Evolutionary conservation across 1,140 invertebrate species (phyloP), one percentile per base, ranked within the genome.

Genomic region (Drosophila ogumai): DNA sequence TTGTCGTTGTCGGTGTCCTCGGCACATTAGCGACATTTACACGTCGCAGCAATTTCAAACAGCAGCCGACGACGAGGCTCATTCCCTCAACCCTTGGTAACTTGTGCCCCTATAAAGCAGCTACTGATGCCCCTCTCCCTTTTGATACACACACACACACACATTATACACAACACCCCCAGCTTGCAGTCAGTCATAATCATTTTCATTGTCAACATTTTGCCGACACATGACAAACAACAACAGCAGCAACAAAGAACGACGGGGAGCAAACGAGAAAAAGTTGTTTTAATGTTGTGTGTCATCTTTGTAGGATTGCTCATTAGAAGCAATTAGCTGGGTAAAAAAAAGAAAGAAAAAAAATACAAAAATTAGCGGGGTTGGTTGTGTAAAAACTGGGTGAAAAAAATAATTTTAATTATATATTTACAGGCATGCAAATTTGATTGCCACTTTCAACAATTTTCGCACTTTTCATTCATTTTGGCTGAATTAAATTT

Each of bases 41-140:
- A 88, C 84, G 84, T 88, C 84, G 84, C 85, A 88, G 84, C 84
- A 84, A 88, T 88, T 88, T 90, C 81, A 68, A 90, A 85, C 84
- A 88, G 85, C 84, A 88, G 84, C 78, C 81, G 77, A 81, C 84
- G 82, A 65, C 85, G 80, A 65, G 60, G 73, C 69, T 69, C 58
- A 61, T 50, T 65, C 59, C 40, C 46, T 17, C 25, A 12, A 17
- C 54, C 9, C 12, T 34, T 34, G 13, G n/a, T 15, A 36, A 46
- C 59, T 13, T 38, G 34, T 49, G 46, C 43, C 65, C 50, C 43
- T 40, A 56, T 69, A 57, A 54, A n/a, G 52, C 19, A 6, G 19
- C 13, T 38, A 1, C 34, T 25, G 32, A 19, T 54, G 2, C 50
- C 8, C 47, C 1, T 6, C 32, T n/a, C 41, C 40, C 10, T 50